Conservation (phyloP, 1,140 invertebrate genomes). For the Micrasema longulum region DNA sequence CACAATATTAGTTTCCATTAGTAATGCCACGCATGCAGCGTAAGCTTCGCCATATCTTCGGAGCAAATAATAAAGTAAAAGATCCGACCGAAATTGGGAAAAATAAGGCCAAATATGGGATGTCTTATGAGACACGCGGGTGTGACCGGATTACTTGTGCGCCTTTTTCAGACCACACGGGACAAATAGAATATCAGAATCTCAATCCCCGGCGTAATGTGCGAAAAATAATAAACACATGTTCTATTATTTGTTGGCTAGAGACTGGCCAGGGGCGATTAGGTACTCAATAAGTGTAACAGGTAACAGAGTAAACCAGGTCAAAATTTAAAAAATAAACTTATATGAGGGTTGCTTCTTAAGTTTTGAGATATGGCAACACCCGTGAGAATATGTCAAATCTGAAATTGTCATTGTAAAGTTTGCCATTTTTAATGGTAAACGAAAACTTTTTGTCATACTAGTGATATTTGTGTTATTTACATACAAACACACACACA, state of each 20-base stretch:
- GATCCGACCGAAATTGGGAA: constrained; percentile 18
- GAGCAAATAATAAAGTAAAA: constrained; percentile 23
- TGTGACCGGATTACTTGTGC: constrained; percentile 24
- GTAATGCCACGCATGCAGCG: constrained; percentile 5
- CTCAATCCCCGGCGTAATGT: constrained; percentile 11
- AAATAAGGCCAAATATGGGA: constrained; percentile 25
- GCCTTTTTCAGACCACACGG: background rate
- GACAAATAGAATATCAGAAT: constrained; percentile 32
- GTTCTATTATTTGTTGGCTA: constrained; percentile 14
- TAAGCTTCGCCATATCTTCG: constrained; percentile 12
- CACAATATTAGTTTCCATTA: background rate
- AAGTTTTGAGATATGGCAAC: too few species aligned
- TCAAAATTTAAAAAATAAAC: too few species aligned
- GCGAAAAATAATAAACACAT: constrained; percentile 28
- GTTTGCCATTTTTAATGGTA: too few species aligned
- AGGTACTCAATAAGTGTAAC: too few species aligned
- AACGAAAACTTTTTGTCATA: too few species aligned
- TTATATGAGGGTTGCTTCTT: too few species aligned
- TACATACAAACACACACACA: too few species aligned
- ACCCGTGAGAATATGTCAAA: too few species aligned
- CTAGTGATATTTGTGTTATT: too few species aligned
- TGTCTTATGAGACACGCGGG: constrained; percentile 21
- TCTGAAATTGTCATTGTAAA: too few species aligned
- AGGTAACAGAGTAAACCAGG: too few species aligned
- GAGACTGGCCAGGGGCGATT: constrained; percentile 10